Conservation (phyloP, 2,888 invertebrate genomes). For the Gymnosoma rotundatum region DNA sequence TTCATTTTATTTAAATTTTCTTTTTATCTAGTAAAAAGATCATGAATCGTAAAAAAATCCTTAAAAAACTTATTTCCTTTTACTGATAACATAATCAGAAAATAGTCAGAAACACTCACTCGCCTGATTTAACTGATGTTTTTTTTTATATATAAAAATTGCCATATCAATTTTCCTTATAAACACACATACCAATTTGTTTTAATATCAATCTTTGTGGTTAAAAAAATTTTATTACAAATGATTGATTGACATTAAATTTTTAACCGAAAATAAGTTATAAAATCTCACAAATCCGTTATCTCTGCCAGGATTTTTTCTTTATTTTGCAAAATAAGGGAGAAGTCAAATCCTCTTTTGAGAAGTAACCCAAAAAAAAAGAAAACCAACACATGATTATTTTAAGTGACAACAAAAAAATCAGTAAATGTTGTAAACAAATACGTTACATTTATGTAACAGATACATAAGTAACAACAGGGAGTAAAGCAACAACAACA, state of each 20-base stretch:
- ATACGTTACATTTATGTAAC: slow-evolving; percentile 9
- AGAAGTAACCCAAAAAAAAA: slow-evolving; percentile 3
- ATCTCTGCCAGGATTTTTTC: neutral
- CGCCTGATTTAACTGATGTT: neutral
- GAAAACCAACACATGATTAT: slow-evolving; percentile 43
- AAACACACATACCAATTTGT: neutral
- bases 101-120: too few relatives aligned
- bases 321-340: neutral
- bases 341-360: neutral
- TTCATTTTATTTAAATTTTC: neutral
- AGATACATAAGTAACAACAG: neutral
- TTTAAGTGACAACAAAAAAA: slow-evolving; percentile 49
- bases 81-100: too few relatives aligned
- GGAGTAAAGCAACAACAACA: neutral
- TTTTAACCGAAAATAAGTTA: slow-evolving; percentile 5
- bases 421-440: slow-evolving; percentile 40
- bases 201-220: neutral
- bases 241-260: slow-evolving; percentile 61
- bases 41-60: neutral
- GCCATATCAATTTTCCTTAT: neutral
- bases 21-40: neutral
- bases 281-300: neutral
- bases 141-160: neutral
- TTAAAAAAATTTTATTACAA: neutral
- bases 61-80: neutral